phyloP scores from a whole-genome alignment of 2,797 vertebrate genomes.

The Botia almorhae region DNA sequence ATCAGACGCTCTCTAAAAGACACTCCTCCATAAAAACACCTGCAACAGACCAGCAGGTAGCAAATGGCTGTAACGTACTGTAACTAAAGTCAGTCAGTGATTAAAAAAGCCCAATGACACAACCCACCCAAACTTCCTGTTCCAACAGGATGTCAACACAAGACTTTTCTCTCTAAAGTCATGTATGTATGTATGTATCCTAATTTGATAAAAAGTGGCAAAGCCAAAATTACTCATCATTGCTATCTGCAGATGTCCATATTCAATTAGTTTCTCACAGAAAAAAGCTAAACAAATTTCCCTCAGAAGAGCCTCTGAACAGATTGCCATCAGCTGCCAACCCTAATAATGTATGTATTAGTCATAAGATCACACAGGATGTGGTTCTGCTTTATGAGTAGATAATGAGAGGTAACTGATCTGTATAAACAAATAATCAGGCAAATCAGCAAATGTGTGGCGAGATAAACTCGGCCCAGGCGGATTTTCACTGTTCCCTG shows the following conservation, averaged over 20 bases:
- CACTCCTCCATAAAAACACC: too few species aligned
- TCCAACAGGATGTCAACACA: neutral
- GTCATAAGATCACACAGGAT: slow-evolving; percentile 45
- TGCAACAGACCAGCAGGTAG: too few species aligned
- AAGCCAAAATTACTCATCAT: neutral
- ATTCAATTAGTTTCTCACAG: slow-evolving; percentile 36
- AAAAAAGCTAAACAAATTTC: slow-evolving; percentile 31
- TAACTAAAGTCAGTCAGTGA: too few species aligned
- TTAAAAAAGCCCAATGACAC: too few species aligned
- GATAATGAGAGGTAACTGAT: slow-evolving; percentile 50
- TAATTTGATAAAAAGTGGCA: neutral
- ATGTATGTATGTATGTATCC: neutral
- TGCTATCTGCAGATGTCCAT: slow-evolving; percentile 26
- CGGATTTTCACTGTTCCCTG: slow-evolving; percentile 55
- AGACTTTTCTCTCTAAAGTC: neutral
- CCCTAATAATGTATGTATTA: slow-evolving; percentile 26
- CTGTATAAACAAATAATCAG: slow-evolving; percentile 13
- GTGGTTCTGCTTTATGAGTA: slow-evolving; percentile 28
- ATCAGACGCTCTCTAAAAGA: too few species aligned
- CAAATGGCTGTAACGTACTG: too few species aligned
- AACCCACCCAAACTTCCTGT: too few species aligned
- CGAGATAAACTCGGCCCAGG: slow-evolving; percentile 54
- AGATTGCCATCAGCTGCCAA: slow-evolving; percentile 43
- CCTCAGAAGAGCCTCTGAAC: slow-evolving; percentile 19
- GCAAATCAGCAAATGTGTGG: slow-evolving; percentile 38